Percentiles rank a stretch among this genome's conserved stretches.
These are phyloP conservation scores for Aplysia californica DNA, from an alignment of 1,140 invertebrate species.

Conservation along the genomic window DNA sequence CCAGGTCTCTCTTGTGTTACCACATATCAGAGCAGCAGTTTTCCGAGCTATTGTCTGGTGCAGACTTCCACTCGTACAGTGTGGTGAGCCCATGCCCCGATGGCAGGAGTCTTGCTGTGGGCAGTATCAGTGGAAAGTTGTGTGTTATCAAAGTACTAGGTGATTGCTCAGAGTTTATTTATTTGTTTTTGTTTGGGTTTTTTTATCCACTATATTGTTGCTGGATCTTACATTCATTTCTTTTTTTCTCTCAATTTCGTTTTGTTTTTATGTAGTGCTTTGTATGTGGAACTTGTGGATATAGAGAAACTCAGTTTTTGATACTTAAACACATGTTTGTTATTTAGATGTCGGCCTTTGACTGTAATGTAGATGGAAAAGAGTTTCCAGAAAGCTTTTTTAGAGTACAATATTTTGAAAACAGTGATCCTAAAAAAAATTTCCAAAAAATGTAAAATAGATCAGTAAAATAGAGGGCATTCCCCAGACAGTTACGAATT, in stretches of 20 bases:
- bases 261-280: not conserved
- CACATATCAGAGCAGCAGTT: not conserved
- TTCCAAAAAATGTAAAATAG: too few relatives aligned
- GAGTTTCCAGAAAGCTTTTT: too few relatives aligned
- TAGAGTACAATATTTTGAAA: too few relatives aligned
- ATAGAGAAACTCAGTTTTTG: not conserved
- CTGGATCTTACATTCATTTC: not conserved
- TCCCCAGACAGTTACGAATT: too few relatives aligned
- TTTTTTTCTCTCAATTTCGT: not conserved
- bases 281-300: not conserved
- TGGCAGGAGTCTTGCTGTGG: not conserved
- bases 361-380: too few relatives aligned
- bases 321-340: not conserved
- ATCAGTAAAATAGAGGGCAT: too few relatives aligned
- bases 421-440: too few relatives aligned
- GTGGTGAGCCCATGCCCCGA: conserved; percentile 10
- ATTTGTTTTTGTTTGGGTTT: not conserved
- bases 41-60: too few relatives aligned
- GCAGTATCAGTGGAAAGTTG: conserved; percentile 4
- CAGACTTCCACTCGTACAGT: conserved; percentile 24
- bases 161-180: not conserved
- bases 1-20: conserved; percentile 14
- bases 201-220: not conserved
- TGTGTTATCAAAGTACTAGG: conserved; percentile 5
- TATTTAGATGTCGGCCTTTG: too few relatives aligned